phyloP scores from a whole-genome alignment of 37 sponge, comb jelly and placozoan genomes.

The Ephydatia muelleri region DNA sequence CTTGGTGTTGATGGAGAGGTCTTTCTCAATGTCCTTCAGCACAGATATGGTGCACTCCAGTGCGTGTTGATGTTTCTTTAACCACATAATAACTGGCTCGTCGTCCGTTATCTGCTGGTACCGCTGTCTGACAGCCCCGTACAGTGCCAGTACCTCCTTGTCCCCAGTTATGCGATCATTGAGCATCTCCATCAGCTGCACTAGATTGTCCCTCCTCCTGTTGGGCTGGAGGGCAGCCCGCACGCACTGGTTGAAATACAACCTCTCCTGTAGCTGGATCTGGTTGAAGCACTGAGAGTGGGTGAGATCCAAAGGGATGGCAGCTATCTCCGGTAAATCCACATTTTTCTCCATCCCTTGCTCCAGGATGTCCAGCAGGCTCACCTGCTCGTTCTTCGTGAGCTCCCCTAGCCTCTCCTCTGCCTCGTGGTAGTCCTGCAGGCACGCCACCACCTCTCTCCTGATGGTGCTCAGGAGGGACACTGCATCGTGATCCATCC shows the following conservation, averaged over 20 bases:
- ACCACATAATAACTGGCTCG: slow-evolving; percentile 53
- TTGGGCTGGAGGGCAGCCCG: slow-evolving; percentile 42
- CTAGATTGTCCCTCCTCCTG: slow-evolving; percentile 56
- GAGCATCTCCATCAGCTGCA: slow-evolving; percentile 47
- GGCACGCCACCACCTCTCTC: slow-evolving; percentile 53
- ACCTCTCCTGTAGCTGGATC: slow-evolving; percentile 69
- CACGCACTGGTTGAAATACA: slow-evolving; percentile 70
- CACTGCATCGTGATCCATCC: slow-evolving; percentile 26
- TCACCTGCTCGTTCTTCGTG: slow-evolving; percentile 6
- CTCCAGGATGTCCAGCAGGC: slow-evolving; percentile 2
- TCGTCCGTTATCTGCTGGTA: slow-evolving; percentile 16
- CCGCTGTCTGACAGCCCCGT: slow-evolving; percentile 39
- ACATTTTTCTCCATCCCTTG: background rate
- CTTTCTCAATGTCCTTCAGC: slow-evolving; percentile 66
- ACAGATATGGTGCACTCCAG: slow-evolving; percentile 45
- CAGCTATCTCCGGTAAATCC: background rate
- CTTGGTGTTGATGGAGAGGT: slow-evolving; percentile 32
- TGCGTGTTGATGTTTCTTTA: slow-evolving; percentile 45
- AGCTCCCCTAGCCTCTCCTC: slow-evolving; percentile 34
- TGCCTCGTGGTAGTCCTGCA: slow-evolving; percentile 61
- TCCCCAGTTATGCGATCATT: slow-evolving; percentile 58
- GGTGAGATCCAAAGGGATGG: background rate
- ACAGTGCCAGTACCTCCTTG: slow-evolving; percentile 62
- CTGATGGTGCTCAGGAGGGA: slow-evolving; percentile 54
- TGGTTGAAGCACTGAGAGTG: slow-evolving; percentile 27